phyloP scores from a whole-genome alignment of 2,888 invertebrate genomes.

The Platycheirus rosarum region DNA sequence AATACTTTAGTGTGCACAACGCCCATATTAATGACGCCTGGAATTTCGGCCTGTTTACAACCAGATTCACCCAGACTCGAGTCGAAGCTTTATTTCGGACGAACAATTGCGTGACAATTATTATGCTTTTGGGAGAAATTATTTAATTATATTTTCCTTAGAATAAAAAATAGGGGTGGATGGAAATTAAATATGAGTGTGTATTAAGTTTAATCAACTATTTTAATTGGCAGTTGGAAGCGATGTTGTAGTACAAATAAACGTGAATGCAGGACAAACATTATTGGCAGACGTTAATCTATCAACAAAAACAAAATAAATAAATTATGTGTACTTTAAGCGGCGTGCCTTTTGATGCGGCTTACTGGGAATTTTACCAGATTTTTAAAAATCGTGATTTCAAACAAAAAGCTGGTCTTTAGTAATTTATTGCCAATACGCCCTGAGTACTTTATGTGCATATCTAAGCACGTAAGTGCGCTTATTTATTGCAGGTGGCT shows the following conservation, averaged over 20 bases:
- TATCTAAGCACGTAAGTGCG: slow-evolving; percentile 15
- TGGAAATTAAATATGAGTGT: slow-evolving; percentile 29
- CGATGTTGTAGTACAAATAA: not conserved
- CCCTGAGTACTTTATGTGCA: slow-evolving; percentile 9
- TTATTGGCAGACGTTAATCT: too few species aligned
- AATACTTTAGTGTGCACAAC: slow-evolving; percentile 27
- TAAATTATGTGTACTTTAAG: too few species aligned
- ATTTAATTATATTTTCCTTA: slow-evolving; percentile 6
- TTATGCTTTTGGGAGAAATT: slow-evolving; percentile 55
- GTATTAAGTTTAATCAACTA: slow-evolving; percentile 18
- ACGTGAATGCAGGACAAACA: not conserved
- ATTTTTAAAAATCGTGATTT: slow-evolving; percentile 10
- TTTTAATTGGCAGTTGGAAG: slow-evolving; percentile 31
- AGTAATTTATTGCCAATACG: slow-evolving; percentile 8
- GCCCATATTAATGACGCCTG: slow-evolving; percentile 61
- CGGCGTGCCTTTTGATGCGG: too few species aligned
- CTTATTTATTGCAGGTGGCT: slow-evolving; percentile 21
- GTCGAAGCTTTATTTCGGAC: not conserved
- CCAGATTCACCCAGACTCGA: slow-evolving; percentile 13
- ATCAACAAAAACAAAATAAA: too few species aligned
- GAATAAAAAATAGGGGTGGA: slow-evolving; percentile 47
- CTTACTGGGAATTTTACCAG: too few species aligned
- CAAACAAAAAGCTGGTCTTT: not conserved
- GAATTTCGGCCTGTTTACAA: slow-evolving; percentile 19
- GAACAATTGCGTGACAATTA: slow-evolving; percentile 71